phyloP scores from a whole-genome alignment of 1,140 invertebrate genomes.

The Heliconius nattereri region DNA sequence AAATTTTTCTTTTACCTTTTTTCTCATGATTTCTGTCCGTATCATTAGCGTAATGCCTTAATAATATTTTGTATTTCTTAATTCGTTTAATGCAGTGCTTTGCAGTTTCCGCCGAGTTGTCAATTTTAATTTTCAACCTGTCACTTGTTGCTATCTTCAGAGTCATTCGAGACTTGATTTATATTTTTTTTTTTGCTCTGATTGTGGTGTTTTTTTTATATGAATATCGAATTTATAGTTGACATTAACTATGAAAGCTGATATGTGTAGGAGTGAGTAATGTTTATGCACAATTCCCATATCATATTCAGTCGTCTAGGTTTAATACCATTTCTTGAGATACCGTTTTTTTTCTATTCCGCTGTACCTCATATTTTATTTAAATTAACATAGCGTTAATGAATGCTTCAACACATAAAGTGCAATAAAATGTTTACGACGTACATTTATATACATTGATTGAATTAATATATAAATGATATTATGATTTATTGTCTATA shows the following conservation, averaged over 20 bases:
- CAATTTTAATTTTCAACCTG: slow-evolving; percentile 1
- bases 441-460: slow-evolving; percentile 16
- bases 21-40: slow-evolving; percentile 43
- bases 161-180: neutral
- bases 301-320: slow-evolving; percentile 15
- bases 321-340: slow-evolving; percentile 22
- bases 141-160: slow-evolving; percentile 7
- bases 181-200: slow-evolving; percentile 11
- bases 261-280: slow-evolving; percentile 14
- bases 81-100: slow-evolving; percentile 29
- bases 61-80: slow-evolving; percentile 43
- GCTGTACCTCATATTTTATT: slow-evolving; percentile 22
- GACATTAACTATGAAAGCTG: slow-evolving; percentile 17
- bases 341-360: slow-evolving; percentile 23
- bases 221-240: slow-evolving; percentile 17
- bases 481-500: slow-evolving; percentile 2
- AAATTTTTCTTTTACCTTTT: slow-evolving; percentile 69
- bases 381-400: slow-evolving; percentile 23
- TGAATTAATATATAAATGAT: slow-evolving; percentile 11
- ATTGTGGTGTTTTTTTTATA: neutral
- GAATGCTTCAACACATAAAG: slow-evolving; percentile 26
- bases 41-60: slow-evolving; percentile 61
- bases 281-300: slow-evolving; percentile 15
- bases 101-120: slow-evolving; percentile 16
- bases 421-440: slow-evolving; percentile 27